Conservation (phyloP, 2,888 invertebrate genomes). For the Leptogaster cylindrica region DNA sequence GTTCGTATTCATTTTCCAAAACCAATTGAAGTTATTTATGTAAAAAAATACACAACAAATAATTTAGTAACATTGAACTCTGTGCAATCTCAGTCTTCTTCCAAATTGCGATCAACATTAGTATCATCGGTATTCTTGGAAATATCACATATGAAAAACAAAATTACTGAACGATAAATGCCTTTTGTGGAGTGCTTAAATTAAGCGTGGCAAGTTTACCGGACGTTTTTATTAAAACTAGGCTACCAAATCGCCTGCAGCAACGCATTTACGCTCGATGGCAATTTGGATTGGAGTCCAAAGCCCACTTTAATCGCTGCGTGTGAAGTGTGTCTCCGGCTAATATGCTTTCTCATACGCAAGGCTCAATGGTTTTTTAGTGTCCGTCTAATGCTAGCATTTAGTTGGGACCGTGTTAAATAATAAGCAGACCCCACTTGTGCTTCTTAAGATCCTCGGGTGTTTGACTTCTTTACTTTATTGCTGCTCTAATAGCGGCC, state of each 20-base stretch:
- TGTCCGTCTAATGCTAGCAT: slow-evolving; percentile 1
- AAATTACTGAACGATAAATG: slow-evolving; percentile 16
- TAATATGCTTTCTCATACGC: slow-evolving; percentile 22
- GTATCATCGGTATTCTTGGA: too few species aligned
- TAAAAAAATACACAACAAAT: too few species aligned
- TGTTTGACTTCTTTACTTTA: slow-evolving; percentile 11
- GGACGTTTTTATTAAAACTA: slow-evolving; percentile 34
- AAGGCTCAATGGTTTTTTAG: slow-evolving; percentile 14
- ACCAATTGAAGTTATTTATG: too few species aligned
- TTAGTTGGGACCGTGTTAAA: slow-evolving; percentile 8
- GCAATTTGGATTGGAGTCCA: slow-evolving; percentile 21
- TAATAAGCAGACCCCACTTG: slow-evolving; percentile 3
- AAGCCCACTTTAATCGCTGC: background rate
- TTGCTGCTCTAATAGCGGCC: background rate
- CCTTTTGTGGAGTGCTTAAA: slow-evolving; percentile 24
- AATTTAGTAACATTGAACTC: too few species aligned
- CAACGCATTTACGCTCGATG: slow-evolving; percentile 23
- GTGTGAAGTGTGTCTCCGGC: slow-evolving; percentile 4
- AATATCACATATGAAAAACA: background rate
- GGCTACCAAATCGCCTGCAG: slow-evolving; percentile 26
- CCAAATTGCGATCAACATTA: too few species aligned
- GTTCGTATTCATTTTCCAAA: too few species aligned
- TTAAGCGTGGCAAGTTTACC: slow-evolving; percentile 19
- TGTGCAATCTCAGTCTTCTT: too few species aligned
- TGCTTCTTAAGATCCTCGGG: slow-evolving; percentile 26